phyloP scores from a whole-genome alignment of 2,888 invertebrate genomes.

The Rutpela maculata region DNA sequence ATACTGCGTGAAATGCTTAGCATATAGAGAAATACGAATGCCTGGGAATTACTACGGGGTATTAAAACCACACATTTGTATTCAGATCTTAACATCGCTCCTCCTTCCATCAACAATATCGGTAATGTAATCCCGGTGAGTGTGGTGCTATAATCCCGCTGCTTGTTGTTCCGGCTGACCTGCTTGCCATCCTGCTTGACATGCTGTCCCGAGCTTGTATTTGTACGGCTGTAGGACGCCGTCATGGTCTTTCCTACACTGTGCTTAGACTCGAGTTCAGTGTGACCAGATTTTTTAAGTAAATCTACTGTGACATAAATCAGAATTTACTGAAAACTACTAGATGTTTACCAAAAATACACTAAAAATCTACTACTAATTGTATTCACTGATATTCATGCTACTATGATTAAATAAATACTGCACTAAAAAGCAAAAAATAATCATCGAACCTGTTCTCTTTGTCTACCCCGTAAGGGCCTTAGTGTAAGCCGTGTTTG shows the following conservation, averaged over 20 bases:
- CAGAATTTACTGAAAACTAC: too few species aligned
- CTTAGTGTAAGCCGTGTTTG: too few species aligned
- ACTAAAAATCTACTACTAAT: too few species aligned
- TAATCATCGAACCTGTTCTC: too few species aligned
- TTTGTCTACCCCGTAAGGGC: too few species aligned
- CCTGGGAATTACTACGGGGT: constrained; percentile 26
- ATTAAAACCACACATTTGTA: constrained; percentile 56
- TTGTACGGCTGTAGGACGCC: constrained; percentile 45
- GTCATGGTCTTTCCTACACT: not conserved
- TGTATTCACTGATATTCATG: too few species aligned
- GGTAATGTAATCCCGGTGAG: constrained; percentile 62
- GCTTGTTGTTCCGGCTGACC: constrained; percentile 62
- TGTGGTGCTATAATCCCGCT: constrained; percentile 58
- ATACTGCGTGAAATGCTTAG: constrained; percentile 13
- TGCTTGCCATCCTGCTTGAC: constrained; percentile 58
- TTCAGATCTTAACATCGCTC: constrained; percentile 56
- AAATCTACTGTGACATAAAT: too few species aligned
- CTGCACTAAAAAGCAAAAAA: too few species aligned
- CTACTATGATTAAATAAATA: too few species aligned
- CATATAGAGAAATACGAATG: constrained; percentile 22
- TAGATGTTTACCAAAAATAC: too few species aligned
- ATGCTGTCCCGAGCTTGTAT: constrained; percentile 55
- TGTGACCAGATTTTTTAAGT: too few species aligned
- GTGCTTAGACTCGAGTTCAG: not conserved
- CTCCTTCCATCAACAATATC: constrained; percentile 61